Conservation (phyloP, 2,113 vertebrate genomes). For the Lanius collurio region DNA sequence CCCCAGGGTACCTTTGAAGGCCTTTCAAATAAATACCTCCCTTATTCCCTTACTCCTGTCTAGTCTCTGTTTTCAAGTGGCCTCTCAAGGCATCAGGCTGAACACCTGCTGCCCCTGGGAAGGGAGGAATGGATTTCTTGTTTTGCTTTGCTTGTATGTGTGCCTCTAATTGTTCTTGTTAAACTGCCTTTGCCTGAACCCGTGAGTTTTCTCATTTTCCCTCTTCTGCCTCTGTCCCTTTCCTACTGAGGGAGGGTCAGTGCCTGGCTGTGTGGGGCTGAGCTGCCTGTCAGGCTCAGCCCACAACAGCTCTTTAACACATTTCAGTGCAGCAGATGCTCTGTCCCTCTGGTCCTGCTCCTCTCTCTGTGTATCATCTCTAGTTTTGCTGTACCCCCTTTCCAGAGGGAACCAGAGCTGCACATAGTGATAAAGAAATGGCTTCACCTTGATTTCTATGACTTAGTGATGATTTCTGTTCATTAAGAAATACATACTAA, state of each 20-base stretch:
- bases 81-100: background rate
- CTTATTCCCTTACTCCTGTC: too few species aligned
- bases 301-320: background rate
- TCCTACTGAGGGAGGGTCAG: background rate
- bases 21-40: too few species aligned
- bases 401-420: background rate
- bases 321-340: background rate
- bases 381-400: background rate
- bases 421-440: background rate
- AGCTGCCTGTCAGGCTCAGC: background rate
- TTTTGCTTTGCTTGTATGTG: background rate
- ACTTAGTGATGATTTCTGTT: background rate
- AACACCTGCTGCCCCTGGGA: background rate
- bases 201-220: background rate
- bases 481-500: background rate
- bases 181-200: background rate
- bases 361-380: background rate
- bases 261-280: rapidly evolving
- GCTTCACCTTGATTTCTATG: background rate
- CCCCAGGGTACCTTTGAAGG: too few species aligned
- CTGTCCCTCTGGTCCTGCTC: background rate
- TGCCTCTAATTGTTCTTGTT: background rate
- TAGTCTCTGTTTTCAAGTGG: too few species aligned
- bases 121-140: rapidly evolving
- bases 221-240: background rate